Conservation (phyloP, 2,113 vertebrate genomes). For the Casuarius casuarius region DNA sequence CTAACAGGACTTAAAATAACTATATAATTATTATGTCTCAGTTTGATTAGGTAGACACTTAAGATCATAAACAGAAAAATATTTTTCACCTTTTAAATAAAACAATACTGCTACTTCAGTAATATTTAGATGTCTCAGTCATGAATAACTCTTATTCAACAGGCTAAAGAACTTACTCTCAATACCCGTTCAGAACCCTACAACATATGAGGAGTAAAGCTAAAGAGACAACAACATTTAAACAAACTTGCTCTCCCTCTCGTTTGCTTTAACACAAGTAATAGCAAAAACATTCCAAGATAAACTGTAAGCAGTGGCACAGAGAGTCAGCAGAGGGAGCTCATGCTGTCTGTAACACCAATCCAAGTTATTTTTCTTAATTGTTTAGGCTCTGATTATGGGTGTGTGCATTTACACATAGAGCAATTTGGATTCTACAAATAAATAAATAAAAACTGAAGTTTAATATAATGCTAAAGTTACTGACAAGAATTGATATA, state of each 20-base stretch:
- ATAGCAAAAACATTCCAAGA: accelerated
- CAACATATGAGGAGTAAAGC: not conserved
- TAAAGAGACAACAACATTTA: not conserved
- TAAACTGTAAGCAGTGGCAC: accelerated
- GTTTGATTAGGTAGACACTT: accelerated
- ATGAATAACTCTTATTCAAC: not conserved
- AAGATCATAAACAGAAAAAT: accelerated
- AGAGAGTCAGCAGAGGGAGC: constrained; percentile 53
- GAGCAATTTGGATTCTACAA: accelerated
- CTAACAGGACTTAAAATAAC: not conserved
- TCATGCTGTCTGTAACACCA: not conserved
- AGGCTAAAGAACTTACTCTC: not conserved
- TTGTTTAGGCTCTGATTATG: accelerated
- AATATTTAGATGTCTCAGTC: accelerated
- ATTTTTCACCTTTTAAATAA: not conserved
- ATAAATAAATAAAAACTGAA: accelerated
- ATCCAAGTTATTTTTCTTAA: accelerated
- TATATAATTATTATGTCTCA: not conserved
- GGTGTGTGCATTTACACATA: accelerated
- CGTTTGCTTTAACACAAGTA: accelerated
- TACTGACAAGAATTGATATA: not conserved
- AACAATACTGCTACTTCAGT: accelerated
- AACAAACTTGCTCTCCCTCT: not conserved
- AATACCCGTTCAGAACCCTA: not conserved
- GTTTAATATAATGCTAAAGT: not conserved